Evolutionary conservation across 2,797 vertebrate genomes (phyloP).

Genomic region (Amazonetta brasiliensis): DNA sequence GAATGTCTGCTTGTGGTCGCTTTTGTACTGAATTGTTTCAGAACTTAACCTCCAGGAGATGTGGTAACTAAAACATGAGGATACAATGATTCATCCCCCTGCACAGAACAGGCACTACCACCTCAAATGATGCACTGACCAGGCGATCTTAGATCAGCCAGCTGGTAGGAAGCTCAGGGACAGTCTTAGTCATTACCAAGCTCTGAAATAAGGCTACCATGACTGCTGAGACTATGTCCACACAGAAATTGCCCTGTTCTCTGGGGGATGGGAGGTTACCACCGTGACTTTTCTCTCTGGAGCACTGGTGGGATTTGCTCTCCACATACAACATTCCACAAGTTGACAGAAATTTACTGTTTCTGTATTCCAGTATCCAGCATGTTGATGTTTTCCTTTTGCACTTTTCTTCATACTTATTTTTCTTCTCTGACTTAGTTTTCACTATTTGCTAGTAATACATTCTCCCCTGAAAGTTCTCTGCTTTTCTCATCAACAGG

Average conservation of each 20-base stretch:
- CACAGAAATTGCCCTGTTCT: not conserved
- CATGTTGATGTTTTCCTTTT: not conserved
- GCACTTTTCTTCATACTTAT: not conserved
- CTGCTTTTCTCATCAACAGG: not conserved
- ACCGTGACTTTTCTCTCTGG: not conserved
- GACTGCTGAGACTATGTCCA: fast-evolving
- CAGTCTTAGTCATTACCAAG: not conserved
- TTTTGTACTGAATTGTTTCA: not conserved
- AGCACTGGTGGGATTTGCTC: not conserved
- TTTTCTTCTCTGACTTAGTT: not conserved
- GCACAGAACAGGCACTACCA: not conserved
- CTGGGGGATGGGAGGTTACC: not conserved
- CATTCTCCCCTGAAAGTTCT: not conserved
- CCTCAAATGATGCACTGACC: no score
- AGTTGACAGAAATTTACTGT: not conserved
- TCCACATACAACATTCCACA: not conserved
- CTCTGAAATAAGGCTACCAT: not conserved
- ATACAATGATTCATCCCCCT: not conserved
- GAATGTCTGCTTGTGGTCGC: not conserved
- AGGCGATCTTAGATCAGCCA: not conserved
- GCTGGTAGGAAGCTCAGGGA: not conserved
- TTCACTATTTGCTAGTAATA: not conserved
- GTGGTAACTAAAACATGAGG: not conserved
- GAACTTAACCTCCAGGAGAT: not conserved
- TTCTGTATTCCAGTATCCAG: not conserved